Base-by-base conservation (phyloP, 2,797 vertebrate genomes). In the Sebastes umbrosus region DNA sequence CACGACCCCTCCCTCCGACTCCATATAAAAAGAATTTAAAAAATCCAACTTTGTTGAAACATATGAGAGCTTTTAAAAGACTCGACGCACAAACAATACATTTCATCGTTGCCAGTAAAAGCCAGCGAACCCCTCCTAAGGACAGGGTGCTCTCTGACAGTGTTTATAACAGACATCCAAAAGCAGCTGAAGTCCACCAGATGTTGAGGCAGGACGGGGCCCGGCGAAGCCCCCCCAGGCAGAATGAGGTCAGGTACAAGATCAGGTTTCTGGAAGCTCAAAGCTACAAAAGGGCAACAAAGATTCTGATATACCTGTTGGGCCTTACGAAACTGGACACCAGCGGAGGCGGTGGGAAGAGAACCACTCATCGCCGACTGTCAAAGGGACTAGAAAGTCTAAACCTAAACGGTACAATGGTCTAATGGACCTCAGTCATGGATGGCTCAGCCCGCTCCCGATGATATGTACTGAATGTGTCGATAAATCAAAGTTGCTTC, bases 161-260 rank as follows among this genome's bases (percentile, higher is more conserved):
- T 91, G 90, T 92, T 95, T 93, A 93, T 87, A 94, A 87, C 80
- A 82, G 77, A 90, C 84, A 90, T 92, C 84, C 88, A 88, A 90
- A 87, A 90, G 86, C 68, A 90, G 91, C 87, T 94, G 93, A 95
- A 90, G 88, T 82, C 90, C 86, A 91, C 93, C 95, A 96, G 94
- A 95, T 96, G 94, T 94, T 93, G 84, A 67, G 73, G 86, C 83
- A 91, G 88, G 90, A 94, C 75, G 64, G 76, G 88, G 87, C 83
- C 84, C 13, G 39, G 77, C 69, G 39, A 90, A 88, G 85, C 84
- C 94, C 94, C 90, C 90, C 91, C 75, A 85, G 92, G 95, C 94
- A 89, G 84, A 93, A 95, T 95, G 95, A 95, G 95, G 94, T 96
- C 95, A 96, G 94, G 91, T 90, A 94, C 87, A 83, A 89, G 94